phyloP scores from a whole-genome alignment of 2,797 vertebrate species.

The Xenentodon cancila region DNA sequence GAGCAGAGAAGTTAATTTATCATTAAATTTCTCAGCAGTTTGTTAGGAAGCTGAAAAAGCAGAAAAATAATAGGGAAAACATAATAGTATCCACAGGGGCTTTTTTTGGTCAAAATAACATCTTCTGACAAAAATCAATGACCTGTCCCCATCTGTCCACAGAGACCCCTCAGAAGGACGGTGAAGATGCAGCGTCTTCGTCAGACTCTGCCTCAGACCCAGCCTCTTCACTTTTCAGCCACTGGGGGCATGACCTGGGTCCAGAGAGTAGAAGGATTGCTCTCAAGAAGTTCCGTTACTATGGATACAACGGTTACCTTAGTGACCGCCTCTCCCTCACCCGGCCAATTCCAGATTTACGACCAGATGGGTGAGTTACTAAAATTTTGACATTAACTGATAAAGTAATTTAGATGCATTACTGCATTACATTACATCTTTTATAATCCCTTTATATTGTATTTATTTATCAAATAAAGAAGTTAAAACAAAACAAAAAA shows the following conservation, averaged over 20 bases:
- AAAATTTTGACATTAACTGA: background rate
- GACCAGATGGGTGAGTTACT: conserved; percentile 89
- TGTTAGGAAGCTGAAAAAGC: conserved; percentile 1
- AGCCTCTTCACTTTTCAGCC: conserved; percentile 88
- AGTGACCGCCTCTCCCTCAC: conserved; percentile 93
- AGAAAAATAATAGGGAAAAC: background rate
- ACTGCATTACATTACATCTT: too few species aligned
- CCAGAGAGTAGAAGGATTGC: conserved; percentile 88
- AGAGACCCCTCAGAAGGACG: conserved; percentile 87
- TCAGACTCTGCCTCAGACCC: conserved; percentile 83
- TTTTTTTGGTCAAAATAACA: background rate
- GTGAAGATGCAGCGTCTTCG: conserved; percentile 76
- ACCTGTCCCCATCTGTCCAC: conserved; percentile 8
- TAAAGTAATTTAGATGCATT: background rate
- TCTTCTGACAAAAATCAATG: background rate
- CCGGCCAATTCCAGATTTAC: conserved; percentile 88
- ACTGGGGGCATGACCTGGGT: conserved; percentile 94
- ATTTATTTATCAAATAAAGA: too few species aligned
- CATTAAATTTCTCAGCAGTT: conserved; percentile 14
- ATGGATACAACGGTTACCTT: conserved; percentile 96
- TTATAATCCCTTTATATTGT: too few species aligned
- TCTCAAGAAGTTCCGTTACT: conserved; percentile 95
- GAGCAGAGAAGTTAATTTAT: conserved; percentile 28
- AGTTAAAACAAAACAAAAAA: too few species aligned
- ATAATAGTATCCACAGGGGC: too few species aligned